Base-by-base conservation (phyloP, 1,140 invertebrate genomes). In the Ceratina japonica region DNA sequence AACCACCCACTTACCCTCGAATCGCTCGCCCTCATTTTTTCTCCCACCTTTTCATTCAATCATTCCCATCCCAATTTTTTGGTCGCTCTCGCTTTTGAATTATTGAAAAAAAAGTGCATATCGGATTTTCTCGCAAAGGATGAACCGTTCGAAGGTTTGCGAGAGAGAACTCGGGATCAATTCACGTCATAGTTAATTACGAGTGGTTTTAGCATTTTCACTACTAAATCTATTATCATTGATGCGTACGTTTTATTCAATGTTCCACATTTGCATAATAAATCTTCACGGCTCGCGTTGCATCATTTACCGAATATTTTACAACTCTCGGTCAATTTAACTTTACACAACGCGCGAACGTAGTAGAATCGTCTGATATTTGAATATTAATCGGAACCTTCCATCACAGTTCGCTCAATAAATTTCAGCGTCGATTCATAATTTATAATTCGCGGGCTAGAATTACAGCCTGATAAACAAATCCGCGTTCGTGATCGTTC, bases 341-440 rank as follows among this genome's bases (percentile, higher is more conserved):
- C 12, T 18, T 54, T 15, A 54, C 15, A n/a, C n/a, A n/a, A n/a
- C n/a, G n/a, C n/a, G n/a, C n/a, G n/a, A n/a, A n/a, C n/a, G n/a
- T n/a, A n/a, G n/a, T n/a, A n/a, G n/a, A n/a, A n/a, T n/a, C n/a
- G 44, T 5, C 22, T n/a, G 15, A 13, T 18, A 13, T 63, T 62
- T 52, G 66, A 54, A 62, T 62, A 71, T 77, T 71, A 77, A 77
- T 63, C 58, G 44, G 71, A 71, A 72, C 71, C 68, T 71, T 71
- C 18, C 24, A 62, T 71, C n/a, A n/a, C 15, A 24, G n/a, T 71
- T 63, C 72, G 62, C 71, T 71, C 63, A 72, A 72, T 71, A 77
- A 71, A 59, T 61, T 71, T 37, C 10, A 31, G 20, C n/a, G 58
- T 62, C 56, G n/a, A 77, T 77, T 61, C 49, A 51, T 77, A 71